These are phyloP conservation scores for Struthio camelus DNA, from an alignment of 2,113 vertebrate species.

Conservation along the genomic window DNA sequence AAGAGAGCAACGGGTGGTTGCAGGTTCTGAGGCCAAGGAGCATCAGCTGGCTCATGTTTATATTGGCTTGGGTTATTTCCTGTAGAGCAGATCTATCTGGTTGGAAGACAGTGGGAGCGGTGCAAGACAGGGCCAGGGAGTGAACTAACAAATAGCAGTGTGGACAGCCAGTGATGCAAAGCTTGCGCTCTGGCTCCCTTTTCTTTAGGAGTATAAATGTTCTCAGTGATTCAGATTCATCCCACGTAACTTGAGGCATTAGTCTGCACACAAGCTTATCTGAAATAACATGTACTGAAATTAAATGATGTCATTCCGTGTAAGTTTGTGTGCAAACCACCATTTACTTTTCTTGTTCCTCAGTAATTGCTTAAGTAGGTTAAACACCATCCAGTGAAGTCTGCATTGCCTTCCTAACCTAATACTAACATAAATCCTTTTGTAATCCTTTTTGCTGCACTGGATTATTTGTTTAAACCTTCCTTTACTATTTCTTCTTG, in stretches of 20 bases:
- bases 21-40: not conserved
- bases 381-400: not conserved
- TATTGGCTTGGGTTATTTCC: not conserved
- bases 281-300: not conserved
- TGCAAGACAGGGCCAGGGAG: not conserved
- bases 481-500: not conserved
- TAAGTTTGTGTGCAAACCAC: not conserved
- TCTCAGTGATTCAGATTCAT: not conserved
- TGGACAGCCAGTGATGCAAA: fast-evolving
- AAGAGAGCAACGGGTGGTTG: not conserved
- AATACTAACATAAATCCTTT: not conserved
- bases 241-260: not conserved
- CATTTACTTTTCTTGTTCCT: not conserved
- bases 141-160: not conserved
- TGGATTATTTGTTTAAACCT: not conserved
- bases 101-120: not conserved
- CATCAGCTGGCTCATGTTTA: not conserved
- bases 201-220: not conserved
- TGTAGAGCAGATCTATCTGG: not conserved
- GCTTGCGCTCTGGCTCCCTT: not conserved
- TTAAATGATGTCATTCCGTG: not conserved
- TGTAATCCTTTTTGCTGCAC: not conserved
- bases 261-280: not conserved
- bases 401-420: not conserved
- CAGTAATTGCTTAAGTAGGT: not conserved